Conservation (phyloP, 2,888 invertebrate genomes). For the Xanthorhoe designata region DNA sequence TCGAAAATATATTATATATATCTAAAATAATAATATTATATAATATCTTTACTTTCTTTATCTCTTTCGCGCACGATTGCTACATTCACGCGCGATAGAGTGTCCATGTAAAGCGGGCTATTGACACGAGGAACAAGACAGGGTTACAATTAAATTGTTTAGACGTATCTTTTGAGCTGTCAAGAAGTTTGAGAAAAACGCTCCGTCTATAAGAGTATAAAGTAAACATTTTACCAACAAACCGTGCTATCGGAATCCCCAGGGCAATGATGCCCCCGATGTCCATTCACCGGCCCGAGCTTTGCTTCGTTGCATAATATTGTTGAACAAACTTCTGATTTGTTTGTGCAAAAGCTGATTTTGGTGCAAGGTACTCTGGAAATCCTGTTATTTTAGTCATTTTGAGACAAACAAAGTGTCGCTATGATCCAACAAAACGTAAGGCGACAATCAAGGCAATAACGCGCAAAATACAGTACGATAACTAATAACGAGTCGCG, state of each 20-base stretch:
- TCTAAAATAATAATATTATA: no score
- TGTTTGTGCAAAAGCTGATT: constrained; percentile 2
- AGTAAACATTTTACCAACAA: background rate
- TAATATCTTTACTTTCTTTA: no score
- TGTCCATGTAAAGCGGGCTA: no score
- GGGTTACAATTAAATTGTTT: background rate
- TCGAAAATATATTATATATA: no score
- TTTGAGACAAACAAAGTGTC: no score
- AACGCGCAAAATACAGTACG: no score
- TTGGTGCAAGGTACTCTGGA: background rate
- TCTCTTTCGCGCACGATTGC: no score
- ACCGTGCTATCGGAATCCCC: constrained; percentile 1
- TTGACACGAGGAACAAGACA: no score
- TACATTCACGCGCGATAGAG: no score
- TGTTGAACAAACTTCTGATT: constrained; percentile 8
- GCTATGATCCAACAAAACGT: background rate
- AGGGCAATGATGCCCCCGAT: constrained; percentile 5
- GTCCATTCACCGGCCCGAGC: constrained; percentile 4
- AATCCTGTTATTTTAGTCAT: no score
- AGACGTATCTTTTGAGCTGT: background rate
- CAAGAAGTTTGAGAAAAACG: background rate
- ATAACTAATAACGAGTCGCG: no score
- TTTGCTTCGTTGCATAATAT: constrained; percentile 5
- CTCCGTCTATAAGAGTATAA: background rate
- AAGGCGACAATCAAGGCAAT: no score